Evolutionary conservation across 2,113 vertebrate species (phyloP), one percentile per base, ranked within the genome.

Genomic region (Scomber scombrus): DNA sequence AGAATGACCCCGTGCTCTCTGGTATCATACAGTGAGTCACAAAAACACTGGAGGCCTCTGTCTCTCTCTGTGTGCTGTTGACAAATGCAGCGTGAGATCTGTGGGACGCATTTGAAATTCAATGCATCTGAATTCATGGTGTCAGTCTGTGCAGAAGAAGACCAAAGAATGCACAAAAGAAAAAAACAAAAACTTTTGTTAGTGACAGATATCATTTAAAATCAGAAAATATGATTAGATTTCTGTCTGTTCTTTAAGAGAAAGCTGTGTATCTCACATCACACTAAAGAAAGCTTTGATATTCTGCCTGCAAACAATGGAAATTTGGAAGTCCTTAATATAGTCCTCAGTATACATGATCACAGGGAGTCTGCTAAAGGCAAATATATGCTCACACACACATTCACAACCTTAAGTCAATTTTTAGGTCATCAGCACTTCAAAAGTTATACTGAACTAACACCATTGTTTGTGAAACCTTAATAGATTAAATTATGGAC

Each of bases 201-300:
- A 19, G 34, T 65, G 79, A 74, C 31, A 67, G 65, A 71, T 5
- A 56, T 82, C 18, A 60, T 55, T 80, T 72, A 12, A 72, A 16
- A 47, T 31, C 11, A 49, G 40, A 11, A 71, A 71, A 71, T 26
- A 26, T 26, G 23, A 26, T 68, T 23, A 31, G 21, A 60, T 78
- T 71, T 31, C 6, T 71, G 73, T 66, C 81, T 61, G 45, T 45
- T 54, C 50, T 82, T 74, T 26, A 26, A 76, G 75, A 56, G 57
- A 63, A 68, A 63, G 52, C 76, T 56, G 82, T 61, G 19, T 54
- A 61, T 63, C 75, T 14, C 34, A 62, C 67, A 64, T 63, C 75
- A 16, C 34, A 62, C 67, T 68, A n/a, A 26, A 74, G 58, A 79
- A 68, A 71, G 71, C 84, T 91, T 90, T 88, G 79, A 91, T 89